Conservation (phyloP, 2,888 invertebrate species). For the Leucoma salicis region DNA sequence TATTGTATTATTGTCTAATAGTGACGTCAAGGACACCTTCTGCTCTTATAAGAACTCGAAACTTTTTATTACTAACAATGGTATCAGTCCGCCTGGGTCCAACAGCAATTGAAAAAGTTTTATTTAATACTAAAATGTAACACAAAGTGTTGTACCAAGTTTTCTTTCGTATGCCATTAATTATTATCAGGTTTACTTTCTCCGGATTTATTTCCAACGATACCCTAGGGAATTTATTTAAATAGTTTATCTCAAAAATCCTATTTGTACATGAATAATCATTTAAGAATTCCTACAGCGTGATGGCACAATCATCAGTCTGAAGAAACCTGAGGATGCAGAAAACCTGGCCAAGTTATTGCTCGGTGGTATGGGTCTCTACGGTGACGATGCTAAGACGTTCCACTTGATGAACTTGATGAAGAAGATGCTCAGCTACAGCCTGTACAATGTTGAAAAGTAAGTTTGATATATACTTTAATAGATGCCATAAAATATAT, state of each 20-base stretch:
- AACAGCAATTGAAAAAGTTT: too few species aligned
- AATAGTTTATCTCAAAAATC: background rate
- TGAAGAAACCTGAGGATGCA: conserved; percentile 85
- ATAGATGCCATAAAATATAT: background rate
- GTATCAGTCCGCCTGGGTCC: too few species aligned
- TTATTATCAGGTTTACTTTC: too few species aligned
- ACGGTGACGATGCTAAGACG: conserved; percentile 80
- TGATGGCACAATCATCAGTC: conserved; percentile 82
- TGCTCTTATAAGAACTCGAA: too few species aligned
- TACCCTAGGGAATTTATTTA: too few species aligned
- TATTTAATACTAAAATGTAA: too few species aligned
- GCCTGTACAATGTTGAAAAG: conserved; percentile 66
- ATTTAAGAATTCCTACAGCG: conserved; percentile 47
- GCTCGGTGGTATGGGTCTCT: conserved; percentile 82
- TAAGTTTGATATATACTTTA: conserved; percentile 34
- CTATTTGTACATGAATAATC: background rate
- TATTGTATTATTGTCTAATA: too few species aligned
- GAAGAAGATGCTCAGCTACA: conserved; percentile 61
- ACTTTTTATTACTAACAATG: too few species aligned
- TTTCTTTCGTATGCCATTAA: too few species aligned
- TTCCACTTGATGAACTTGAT: conserved; percentile 64
- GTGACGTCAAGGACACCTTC: too few species aligned
- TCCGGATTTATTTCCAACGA: too few species aligned
- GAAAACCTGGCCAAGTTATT: conserved; percentile 85
- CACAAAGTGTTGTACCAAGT: too few species aligned